These are phyloP conservation scores for Lordiphosa fenestrarum DNA, from an alignment of 2,888 invertebrate species.

Conservation along the genomic window DNA sequence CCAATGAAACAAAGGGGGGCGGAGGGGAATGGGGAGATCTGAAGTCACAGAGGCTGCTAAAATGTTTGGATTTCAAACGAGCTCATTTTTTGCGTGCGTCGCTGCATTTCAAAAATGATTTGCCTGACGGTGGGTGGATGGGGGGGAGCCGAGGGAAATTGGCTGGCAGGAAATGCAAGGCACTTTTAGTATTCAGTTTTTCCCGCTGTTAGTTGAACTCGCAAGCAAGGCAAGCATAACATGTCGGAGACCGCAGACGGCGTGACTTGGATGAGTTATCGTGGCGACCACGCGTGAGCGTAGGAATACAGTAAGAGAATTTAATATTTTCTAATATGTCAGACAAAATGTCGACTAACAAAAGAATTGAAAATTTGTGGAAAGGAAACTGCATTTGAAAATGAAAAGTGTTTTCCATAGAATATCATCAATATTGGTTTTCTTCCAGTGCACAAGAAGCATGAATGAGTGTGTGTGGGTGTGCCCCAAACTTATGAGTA, in stretches of 20 bases:
- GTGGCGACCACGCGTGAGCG: constrained; percentile 59
- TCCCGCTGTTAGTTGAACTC: constrained; percentile 53
- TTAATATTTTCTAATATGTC: background rate
- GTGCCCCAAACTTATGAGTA: constrained; percentile 17
- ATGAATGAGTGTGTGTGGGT: constrained; percentile 21
- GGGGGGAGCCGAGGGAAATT: background rate
- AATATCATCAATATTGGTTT: background rate
- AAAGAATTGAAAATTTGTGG: no score
- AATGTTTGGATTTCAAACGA: constrained; percentile 73
- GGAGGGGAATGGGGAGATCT: constrained; percentile 4
- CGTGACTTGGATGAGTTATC: constrained; percentile 69
- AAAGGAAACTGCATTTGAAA: no score
- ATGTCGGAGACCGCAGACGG: constrained; percentile 64
- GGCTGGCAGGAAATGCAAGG: constrained; percentile 59
- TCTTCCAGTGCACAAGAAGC: background rate
- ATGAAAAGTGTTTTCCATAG: no score
- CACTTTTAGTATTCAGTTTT: constrained; percentile 40
- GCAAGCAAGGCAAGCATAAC: constrained; percentile 52
- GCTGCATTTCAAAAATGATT: constrained; percentile 70
- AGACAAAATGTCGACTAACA: background rate
- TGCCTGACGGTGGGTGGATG: constrained; percentile 44
- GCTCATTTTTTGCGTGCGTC: constrained; percentile 73
- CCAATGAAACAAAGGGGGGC: constrained; percentile 57
- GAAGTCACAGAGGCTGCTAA: constrained; percentile 32
- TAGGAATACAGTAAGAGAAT: constrained; percentile 14